Conservation (phyloP, 2,113 vertebrate species). For the Elgaria multicarinata region DNA sequence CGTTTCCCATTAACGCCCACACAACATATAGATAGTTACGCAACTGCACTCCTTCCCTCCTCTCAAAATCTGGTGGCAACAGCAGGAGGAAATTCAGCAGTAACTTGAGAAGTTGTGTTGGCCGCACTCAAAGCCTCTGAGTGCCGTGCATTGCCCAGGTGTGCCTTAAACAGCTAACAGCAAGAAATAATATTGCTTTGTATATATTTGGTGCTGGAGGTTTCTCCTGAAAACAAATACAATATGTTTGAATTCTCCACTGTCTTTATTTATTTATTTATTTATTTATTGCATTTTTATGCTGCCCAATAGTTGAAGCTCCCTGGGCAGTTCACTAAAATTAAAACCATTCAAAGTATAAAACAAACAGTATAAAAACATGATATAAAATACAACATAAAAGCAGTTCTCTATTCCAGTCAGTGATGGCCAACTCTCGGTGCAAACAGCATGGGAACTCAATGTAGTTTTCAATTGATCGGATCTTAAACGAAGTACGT, state of each 20-base stretch:
- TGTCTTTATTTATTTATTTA: too few relatives aligned
- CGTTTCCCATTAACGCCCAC: not conserved
- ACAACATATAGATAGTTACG: not conserved
- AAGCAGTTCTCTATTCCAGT: not conserved
- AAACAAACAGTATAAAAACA: too few relatives aligned
- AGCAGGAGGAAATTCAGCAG: not conserved
- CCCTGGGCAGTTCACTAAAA: too few relatives aligned
- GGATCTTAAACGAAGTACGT: not conserved
- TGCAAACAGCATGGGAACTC: not conserved
- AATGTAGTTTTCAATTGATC: not conserved
- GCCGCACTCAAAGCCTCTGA: not conserved
- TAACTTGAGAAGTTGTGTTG: not conserved
- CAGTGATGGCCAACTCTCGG: not conserved
- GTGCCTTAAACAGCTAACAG: not conserved
- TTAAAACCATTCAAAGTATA: too few relatives aligned
- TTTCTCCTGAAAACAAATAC: not conserved
- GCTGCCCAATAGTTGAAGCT: too few relatives aligned
- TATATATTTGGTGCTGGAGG: not conserved
- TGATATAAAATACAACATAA: not conserved
- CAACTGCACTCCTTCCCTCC: too few relatives aligned
- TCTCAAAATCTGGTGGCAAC: not conserved
- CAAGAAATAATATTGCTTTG: not conserved
- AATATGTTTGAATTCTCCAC: too few relatives aligned
- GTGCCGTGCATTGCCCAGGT: not conserved
- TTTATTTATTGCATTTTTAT: too few relatives aligned